Percentiles rank a stretch among this genome's conserved stretches.
Conservation (phyloP, 2,113 vertebrate genomes). For the Mirounga angustirostris region DNA sequence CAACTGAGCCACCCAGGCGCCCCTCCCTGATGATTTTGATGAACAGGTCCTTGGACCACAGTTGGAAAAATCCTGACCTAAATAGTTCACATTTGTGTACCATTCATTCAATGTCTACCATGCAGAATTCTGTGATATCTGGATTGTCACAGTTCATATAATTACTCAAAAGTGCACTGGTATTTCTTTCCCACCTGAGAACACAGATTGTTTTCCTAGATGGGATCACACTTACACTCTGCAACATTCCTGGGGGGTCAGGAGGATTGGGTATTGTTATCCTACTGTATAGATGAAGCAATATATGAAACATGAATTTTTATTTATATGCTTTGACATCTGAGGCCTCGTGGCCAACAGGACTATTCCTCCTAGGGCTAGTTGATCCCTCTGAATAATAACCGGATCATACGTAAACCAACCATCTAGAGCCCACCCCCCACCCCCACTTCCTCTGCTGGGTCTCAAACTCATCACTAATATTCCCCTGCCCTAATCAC, state of each 20-base stretch:
- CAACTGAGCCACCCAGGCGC: too few species aligned
- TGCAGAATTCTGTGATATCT: not conserved
- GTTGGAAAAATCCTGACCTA: not conserved
- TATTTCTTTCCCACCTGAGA: not conserved
- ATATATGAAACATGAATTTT: not conserved
- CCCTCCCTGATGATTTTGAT: not conserved
- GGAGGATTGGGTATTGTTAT: not conserved
- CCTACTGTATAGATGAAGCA: not conserved
- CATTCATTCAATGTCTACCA: not conserved
- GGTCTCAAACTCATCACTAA: not conserved
- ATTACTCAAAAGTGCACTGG: not conserved
- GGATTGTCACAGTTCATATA: not conserved
- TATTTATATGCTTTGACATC: not conserved
- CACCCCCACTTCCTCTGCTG: not conserved
- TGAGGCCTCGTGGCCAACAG: not conserved
- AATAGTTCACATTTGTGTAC: not conserved
- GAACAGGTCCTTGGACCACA: not conserved
- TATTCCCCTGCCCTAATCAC: not conserved
- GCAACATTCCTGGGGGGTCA: not conserved
- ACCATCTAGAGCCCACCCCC: not conserved
- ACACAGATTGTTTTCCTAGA: not conserved
- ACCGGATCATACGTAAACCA: not conserved
- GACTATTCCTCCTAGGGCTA: not conserved
- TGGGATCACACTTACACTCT: not conserved
- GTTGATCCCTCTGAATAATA: not conserved